Conservation (phyloP, 2,113 vertebrate species). For the human region DNA sequence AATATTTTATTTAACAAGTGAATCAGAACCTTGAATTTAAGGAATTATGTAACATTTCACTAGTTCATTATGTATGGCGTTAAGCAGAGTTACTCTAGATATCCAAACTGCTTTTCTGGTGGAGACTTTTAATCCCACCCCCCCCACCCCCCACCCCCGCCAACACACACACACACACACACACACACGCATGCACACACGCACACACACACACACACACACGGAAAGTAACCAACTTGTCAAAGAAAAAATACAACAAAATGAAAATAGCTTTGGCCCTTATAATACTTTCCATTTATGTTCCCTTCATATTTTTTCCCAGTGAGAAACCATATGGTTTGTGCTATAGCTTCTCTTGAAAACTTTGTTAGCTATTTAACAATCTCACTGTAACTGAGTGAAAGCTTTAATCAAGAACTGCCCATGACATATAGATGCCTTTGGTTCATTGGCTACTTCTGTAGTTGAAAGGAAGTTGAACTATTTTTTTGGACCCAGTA, state of each 20-base stretch:
- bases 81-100: background rate
- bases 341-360: background rate
- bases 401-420: conserved; percentile 43
- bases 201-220: too few relatives aligned
- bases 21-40: conserved; percentile 16
- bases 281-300: conserved; percentile 18
- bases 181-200: too few relatives aligned
- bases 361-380: conserved; percentile 34
- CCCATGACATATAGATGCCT: background rate
- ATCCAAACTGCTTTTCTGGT: background rate
- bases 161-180: too few relatives aligned
- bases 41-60: background rate
- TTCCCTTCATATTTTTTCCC: background rate
- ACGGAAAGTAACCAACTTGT: background rate
- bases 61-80: background rate
- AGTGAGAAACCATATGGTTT: conserved; percentile 12
- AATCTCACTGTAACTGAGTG: conserved; percentile 46
- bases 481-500: conserved; percentile 62
- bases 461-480: conserved; percentile 66
- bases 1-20: conserved; percentile 6
- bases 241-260: background rate
- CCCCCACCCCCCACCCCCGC: too few relatives aligned
- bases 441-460: conserved; percentile 42
- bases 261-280: background rate
- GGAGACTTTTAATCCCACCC: background rate